Percentiles rank a stretch among this genome's conserved stretches.
phyloP scores from a whole-genome alignment of 2,797 vertebrate genomes.

The Acomys russatus region DNA sequence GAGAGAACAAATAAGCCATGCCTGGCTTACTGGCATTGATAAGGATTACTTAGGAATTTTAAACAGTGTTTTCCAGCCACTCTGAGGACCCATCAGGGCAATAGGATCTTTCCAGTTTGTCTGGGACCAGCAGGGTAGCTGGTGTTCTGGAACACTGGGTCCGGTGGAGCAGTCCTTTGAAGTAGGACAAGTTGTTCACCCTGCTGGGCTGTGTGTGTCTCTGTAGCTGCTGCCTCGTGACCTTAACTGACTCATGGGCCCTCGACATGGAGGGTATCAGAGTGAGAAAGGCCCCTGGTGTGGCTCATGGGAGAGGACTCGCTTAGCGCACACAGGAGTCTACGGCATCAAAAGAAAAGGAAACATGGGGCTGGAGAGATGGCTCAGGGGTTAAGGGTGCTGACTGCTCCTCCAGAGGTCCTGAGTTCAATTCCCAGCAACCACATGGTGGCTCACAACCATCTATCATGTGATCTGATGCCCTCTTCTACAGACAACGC shows the following conservation, averaged over 20 bases:
- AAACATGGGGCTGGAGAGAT: too few species aligned
- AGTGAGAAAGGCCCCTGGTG: not conserved
- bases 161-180: not conserved
- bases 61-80: not conserved
- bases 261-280: too few species aligned
- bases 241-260: not conserved
- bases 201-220: not conserved
- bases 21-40: rapidly evolving
- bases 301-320: not conserved
- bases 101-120: not conserved
- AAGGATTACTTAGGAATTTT: not conserved
- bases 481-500: too few species aligned
- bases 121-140: too few species aligned
- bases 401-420: too few species aligned
- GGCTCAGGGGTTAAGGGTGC: too few species aligned
- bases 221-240: too few species aligned
- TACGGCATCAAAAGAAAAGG: too few species aligned
- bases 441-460: too few species aligned
- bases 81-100: rapidly evolving
- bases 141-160: not conserved
- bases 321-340: not conserved
- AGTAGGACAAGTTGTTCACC: not conserved
- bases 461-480: too few species aligned
- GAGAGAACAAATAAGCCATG: too few species aligned
- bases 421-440: too few species aligned